A percentile compares a stretch with the other conserved stretches of the same genome.
These are phyloP conservation scores for Dendronephthya gigantea DNA, from an alignment of 64 coral and sea anemone genomes.

Conservation along the genomic window DNA sequence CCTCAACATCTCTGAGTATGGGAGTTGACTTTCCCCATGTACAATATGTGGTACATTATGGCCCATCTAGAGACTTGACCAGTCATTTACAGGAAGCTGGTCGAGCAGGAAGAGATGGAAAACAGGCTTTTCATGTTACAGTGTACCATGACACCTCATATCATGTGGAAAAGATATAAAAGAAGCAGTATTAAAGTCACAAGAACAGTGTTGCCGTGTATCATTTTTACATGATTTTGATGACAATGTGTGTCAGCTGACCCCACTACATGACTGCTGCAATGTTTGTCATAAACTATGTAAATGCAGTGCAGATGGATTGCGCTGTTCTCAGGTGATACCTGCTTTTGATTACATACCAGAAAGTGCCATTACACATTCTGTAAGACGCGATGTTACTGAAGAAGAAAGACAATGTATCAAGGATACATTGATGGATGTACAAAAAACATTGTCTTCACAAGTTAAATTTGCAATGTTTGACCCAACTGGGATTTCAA, in stretches of 20 bases:
- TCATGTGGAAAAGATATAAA: not conserved
- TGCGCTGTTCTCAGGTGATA: not conserved
- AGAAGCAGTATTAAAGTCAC: not conserved
- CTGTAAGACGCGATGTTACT: not conserved
- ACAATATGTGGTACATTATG: slow-evolving; percentile 7
- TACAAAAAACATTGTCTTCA: not conserved
- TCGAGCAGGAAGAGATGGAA: not conserved
- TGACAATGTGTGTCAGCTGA: not conserved
- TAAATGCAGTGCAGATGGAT: not conserved
- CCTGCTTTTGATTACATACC: not conserved
- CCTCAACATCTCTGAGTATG: not conserved
- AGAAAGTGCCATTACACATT: not conserved
- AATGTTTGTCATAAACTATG: not conserved
- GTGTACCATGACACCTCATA: not conserved
- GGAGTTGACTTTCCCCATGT: not conserved
- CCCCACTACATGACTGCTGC: not conserved
- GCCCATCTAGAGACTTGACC: not conserved
- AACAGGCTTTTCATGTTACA: not conserved
- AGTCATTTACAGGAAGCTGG: slow-evolving; percentile 3
- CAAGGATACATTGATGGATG: not conserved
- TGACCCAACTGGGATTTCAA: too few relatives aligned
- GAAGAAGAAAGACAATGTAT: not conserved
- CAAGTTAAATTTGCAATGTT: too few relatives aligned
- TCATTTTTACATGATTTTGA: not conserved
- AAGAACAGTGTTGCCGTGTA: not conserved